These are phyloP conservation scores for Mormyrus lacerda DNA, from an alignment of 2,113 vertebrate genomes.

Conservation along the genomic window DNA sequence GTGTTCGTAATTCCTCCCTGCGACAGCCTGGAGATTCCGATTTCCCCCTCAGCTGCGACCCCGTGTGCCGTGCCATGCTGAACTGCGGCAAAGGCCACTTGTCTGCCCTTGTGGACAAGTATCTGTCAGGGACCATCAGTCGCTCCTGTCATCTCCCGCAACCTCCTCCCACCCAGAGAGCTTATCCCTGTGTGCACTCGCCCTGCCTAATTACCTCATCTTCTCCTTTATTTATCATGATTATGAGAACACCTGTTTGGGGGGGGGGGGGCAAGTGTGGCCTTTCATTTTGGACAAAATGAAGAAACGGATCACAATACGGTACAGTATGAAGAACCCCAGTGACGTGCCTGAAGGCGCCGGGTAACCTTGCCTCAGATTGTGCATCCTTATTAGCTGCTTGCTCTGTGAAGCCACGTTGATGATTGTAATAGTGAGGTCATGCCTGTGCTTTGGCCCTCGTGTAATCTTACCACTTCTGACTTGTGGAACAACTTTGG, in stretches of 20 bases:
- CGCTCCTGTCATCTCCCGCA: slow-evolving; percentile 56
- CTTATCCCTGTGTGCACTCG: slow-evolving; percentile 27
- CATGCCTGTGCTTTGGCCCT: not conserved
- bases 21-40: not conserved
- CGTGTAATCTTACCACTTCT: not conserved
- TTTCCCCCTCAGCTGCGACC: not conserved
- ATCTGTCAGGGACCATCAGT: slow-evolving; percentile 59
- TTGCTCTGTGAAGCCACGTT: not conserved
- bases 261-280: not conserved
- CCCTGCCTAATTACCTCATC: not conserved
- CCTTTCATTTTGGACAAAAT: not conserved
- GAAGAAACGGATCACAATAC: not conserved
- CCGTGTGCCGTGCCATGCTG: slow-evolving; percentile 46
- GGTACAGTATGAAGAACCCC: not conserved
- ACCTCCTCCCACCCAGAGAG: slow-evolving; percentile 21
- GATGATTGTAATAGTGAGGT: not conserved
- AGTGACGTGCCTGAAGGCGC: not conserved
- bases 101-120: slow-evolving; percentile 55
- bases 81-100: slow-evolving; percentile 67
- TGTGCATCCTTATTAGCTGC: not conserved
- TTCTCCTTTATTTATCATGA: slow-evolving; percentile 1
- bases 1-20: not conserved
- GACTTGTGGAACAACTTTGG: not conserved
- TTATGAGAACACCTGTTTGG: not conserved
- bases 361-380: not conserved